Conservation (phyloP, 2,888 invertebrate species). For the Callyntrura guangdongensis region DNA sequence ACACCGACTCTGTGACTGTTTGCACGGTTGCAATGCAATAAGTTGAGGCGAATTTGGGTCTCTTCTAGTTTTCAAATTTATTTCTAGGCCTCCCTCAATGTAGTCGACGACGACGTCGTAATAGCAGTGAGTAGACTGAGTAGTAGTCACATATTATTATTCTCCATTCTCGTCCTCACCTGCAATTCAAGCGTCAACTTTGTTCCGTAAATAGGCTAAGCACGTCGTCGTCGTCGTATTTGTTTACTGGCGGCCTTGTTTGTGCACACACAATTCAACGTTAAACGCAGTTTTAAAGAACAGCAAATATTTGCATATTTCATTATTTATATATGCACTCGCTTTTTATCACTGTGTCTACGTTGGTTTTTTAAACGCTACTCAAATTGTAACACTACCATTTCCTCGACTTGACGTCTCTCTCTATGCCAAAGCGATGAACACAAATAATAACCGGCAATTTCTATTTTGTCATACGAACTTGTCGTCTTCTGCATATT, state of each 20-base stretch:
- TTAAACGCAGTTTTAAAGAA: conserved; percentile 11
- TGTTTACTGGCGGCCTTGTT: background rate
- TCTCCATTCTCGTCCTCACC: background rate
- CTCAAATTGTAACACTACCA: background rate
- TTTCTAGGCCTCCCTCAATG: conserved; percentile 15
- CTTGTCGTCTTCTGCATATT: too few relatives aligned
- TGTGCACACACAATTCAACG: background rate
- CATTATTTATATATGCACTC: conserved; percentile 6
- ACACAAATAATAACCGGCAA: background rate
- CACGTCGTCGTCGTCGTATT: background rate
- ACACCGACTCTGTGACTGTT: background rate
- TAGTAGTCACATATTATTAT: background rate
- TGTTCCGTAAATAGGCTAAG: background rate
- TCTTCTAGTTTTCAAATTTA: conserved; percentile 16
- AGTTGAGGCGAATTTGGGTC: conserved; percentile 38
- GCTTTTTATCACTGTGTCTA: background rate
- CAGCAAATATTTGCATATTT: conserved; percentile 42
- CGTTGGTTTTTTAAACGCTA: background rate
- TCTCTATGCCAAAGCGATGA: background rate
- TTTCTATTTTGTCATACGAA: background rate
- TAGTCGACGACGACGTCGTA: background rate
- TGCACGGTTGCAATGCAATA: background rate
- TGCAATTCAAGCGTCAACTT: background rate
- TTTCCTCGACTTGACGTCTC: conserved; percentile 16
- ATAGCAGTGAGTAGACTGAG: too few relatives aligned